phyloP scores from a whole-genome alignment of 2,888 invertebrate genomes.

The Drosophila glabriapex region DNA sequence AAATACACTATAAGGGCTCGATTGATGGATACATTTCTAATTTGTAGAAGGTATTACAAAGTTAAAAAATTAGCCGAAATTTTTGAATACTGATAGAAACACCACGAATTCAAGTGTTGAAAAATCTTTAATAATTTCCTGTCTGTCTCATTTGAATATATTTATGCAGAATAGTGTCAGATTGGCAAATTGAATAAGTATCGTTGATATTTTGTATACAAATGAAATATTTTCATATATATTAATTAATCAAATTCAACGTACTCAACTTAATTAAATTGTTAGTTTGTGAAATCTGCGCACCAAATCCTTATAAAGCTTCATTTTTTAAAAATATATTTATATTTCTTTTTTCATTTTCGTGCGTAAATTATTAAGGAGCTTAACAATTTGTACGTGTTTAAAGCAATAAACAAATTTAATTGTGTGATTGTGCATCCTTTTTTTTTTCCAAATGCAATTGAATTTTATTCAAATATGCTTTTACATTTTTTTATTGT shows the following conservation, averaged over 20 bases:
- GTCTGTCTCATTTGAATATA: neutral
- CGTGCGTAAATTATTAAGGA: constrained; percentile 28
- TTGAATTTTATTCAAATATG: constrained; percentile 35
- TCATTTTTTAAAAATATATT: neutral
- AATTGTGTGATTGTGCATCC: constrained; percentile 53
- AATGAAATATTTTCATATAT: neutral
- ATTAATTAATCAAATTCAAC: constrained; percentile 18
- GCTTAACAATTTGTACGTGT: constrained; percentile 66
- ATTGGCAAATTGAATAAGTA: neutral
- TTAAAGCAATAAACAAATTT: constrained; percentile 67
- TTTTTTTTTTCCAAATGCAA: constrained; percentile 24
- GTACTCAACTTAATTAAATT: constrained; percentile 16
- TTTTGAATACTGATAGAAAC: neutral
- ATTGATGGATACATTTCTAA: neutral
- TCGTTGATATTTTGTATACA: neutral
- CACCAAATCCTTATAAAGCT: neutral
- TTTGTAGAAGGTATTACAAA: neutral
- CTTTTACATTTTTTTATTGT: constrained; percentile 38
- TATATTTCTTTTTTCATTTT: constrained; percentile 1
- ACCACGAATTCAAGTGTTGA: neutral
- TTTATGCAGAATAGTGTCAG: neutral
- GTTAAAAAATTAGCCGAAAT: accelerated
- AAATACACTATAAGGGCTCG: constrained; percentile 28
- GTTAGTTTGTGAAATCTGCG: constrained; percentile 9
- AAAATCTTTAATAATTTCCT: neutral